Evolutionary conservation across 2,113 vertebrate species (phyloP), one percentile per base, ranked within the genome.

Genomic region (Rhea pennata): DNA sequence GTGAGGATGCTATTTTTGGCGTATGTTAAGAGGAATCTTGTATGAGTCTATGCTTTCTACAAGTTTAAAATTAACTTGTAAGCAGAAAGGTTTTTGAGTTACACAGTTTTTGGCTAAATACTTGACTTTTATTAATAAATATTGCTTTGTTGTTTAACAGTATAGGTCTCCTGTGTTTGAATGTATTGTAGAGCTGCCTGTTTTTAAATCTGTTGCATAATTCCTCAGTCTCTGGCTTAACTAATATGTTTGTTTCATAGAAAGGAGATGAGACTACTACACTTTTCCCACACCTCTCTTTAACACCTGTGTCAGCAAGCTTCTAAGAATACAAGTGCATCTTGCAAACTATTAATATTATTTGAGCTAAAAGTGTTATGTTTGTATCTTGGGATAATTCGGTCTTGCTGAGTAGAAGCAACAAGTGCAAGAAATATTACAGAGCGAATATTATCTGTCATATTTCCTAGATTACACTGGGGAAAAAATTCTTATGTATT

Each of bases 1-100:
- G 99, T 99, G 97, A 95, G 94, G n/a, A 23, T 86, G 36, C 86
- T 76, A 40, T 2, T 33, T 40, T 75, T 44, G 20, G 26, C 48
- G 29, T 40, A 7, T 15, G 9, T 14, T 22, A 69, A 2, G 72
- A 21, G 8, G 8, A 23, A 1, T 20, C 33, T 31, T 10, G 27
- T 15, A 3, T 13, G 31, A 62, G 19, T 9, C 53, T 42, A 27
- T 16, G 24, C 58, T 59, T 74, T 61, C 61, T 70, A 27, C 44
- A 26, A 70, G 69, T 13, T 39, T 62, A 50, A 22, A 12, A 64
- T 64, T 40, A 48, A 26, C 29, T 79, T 69, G 14, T 27, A 44
- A 50, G 14, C 39, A n/a, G 64, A 17, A 76, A 59, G 6, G 8
- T 5, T 27, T 50, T 19, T 15, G 56, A 29, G 36, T 72, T 65